Conservation (phyloP, 2,113 vertebrate species). For the Sardina pilchardus region DNA sequence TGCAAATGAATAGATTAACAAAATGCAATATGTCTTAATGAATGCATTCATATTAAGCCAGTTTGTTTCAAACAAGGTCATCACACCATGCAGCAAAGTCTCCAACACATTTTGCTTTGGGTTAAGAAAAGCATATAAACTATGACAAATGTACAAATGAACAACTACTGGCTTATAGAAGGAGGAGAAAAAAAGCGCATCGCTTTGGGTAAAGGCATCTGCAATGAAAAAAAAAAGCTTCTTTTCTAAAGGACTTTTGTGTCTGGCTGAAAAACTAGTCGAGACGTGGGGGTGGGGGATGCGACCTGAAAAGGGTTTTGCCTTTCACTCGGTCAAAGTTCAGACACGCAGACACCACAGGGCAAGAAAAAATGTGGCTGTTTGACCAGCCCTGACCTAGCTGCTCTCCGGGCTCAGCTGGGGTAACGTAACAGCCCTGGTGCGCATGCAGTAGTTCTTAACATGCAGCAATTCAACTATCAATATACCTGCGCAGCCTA, state of each 20-base stretch:
- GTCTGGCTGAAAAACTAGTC: not conserved
- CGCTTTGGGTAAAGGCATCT: too few species aligned
- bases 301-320: constrained; percentile 13
- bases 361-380: constrained; percentile 19
- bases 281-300: not conserved
- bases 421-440: not conserved
- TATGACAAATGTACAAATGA: not conserved
- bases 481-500: too few species aligned
- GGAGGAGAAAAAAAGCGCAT: not conserved
- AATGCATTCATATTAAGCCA: not conserved
- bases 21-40: not conserved
- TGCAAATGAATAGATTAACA: not conserved
- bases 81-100: not conserved
- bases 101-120: not conserved
- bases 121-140: not conserved
- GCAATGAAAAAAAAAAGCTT: not conserved
- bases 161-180: not conserved
- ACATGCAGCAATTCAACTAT: not conserved
- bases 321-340: constrained; percentile 55
- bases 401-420: not conserved
- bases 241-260: not conserved
- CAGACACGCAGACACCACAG: constrained; percentile 24
- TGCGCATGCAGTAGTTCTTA: not conserved
- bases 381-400: constrained; percentile 12
- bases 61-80: not conserved